Percentiles rank a stretch among this genome's conserved stretches.
Conservation (phyloP, 2,113 vertebrate genomes). For the Heterotis niloticus region DNA sequence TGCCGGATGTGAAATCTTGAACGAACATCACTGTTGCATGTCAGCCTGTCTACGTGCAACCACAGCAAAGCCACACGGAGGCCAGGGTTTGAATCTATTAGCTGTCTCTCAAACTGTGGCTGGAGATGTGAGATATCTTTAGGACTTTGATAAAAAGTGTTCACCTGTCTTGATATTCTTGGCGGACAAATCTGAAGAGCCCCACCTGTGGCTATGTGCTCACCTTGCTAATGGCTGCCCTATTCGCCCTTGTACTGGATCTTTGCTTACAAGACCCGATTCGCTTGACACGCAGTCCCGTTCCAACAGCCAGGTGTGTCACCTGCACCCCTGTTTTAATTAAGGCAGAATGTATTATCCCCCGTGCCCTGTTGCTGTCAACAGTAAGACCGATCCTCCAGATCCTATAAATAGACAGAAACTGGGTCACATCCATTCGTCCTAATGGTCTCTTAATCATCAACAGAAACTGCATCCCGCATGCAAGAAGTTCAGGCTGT, state of each 20-base stretch:
- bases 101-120: too few species aligned
- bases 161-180: too few species aligned
- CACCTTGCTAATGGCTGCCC: background rate
- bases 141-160: too few species aligned
- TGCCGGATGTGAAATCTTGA: too few species aligned
- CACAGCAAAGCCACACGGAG: too few species aligned
- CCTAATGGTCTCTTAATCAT: constrained; percentile 42
- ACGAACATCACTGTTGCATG: too few species aligned
- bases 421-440: constrained; percentile 35
- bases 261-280: background rate
- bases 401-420: constrained; percentile 38
- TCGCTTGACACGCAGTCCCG: background rate
- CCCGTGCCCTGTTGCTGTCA: constrained; percentile 13
- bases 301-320: constrained; percentile 27
- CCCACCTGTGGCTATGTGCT: too few species aligned
- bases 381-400: constrained; percentile 29
- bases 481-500: background rate
- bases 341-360: constrained; percentile 33
- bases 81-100: too few species aligned
- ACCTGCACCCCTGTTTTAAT: constrained; percentile 28
- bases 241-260: background rate
- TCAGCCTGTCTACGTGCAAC: too few species aligned
- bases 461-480: constrained; percentile 10
- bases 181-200: too few species aligned
- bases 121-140: too few species aligned